Evolutionary conservation across 1,140 invertebrate genomes (phyloP).

Genomic region (Hycleus phaleratus): DNA sequence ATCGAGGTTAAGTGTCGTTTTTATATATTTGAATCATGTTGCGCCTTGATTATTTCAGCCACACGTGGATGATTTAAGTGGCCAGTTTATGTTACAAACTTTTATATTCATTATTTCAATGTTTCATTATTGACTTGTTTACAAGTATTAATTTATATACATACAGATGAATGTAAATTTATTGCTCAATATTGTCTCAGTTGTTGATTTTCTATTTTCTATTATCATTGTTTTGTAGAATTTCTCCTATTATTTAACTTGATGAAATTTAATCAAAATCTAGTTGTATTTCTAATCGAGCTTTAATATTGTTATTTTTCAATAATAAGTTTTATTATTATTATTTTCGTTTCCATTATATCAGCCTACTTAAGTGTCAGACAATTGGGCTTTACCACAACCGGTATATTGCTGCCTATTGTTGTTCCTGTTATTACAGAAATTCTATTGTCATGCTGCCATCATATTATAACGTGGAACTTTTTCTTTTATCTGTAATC

Average conservation of each 20-base stretch:
- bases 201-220: no score
- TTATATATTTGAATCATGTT: conserved; percentile 4
- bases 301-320: no score
- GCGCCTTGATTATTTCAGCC: conserved; percentile 12
- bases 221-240: no score
- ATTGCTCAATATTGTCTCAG: background rate
- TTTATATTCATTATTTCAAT: conserved; percentile 14
- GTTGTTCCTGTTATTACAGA: conserved; percentile 30
- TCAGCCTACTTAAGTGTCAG: conserved; percentile 28
- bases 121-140: conserved; percentile 16
- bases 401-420: conserved; percentile 35
- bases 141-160: conserved; percentile 11
- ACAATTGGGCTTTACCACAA: conserved; percentile 26
- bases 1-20: conserved; percentile 13
- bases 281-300: no score
- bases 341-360: conserved; percentile 21
- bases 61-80: conserved; percentile 15
- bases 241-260: no score
- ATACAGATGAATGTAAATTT: background rate
- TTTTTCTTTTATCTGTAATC: conserved; percentile 31
- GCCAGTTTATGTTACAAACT: conserved; percentile 7
- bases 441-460: conserved; percentile 28
- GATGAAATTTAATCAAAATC: no score
- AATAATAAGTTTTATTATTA: conserved; percentile 18
- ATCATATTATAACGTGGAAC: conserved; percentile 24